Evolutionary conservation across 2,888 invertebrate species (phyloP), one percentile per base, ranked within the genome.

Genomic region (Scrobipalpa atriplicella): DNA sequence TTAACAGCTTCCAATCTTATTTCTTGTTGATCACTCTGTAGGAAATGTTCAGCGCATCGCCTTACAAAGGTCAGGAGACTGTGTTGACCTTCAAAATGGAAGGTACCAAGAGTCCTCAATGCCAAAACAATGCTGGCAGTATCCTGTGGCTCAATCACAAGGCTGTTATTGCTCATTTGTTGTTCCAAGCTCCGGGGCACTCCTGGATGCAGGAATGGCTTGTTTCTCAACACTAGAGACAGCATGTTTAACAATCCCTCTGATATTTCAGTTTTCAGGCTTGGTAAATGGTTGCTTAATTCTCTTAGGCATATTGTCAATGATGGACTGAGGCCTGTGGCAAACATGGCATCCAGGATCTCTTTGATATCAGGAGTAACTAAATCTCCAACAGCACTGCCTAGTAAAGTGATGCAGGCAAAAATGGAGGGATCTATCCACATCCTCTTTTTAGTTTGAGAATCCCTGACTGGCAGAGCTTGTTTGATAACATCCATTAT

Each of bases 231-330:
- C 62, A 98, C 97, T 77, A 97, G 94, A 1, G 98, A 98, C 6
- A 99, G 90, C 94, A 99, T 98, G 78, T 97, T 96, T 66, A 99
- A 92, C 29, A 99, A 92, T 0, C 99, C 98, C 80, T 98, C 97
- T 62, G 98, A 98, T 78, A 99, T 98, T 81, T 97, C 97, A 64
- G 95, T 94, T 85, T 97, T 98, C 16, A 99, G 93, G 62, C 95
- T 93, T 0, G 99, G 98, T 60, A 99, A 96, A 81, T 96, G 96
- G 71, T 95, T 95, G 21, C 98, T 98, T 56, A 99, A 91, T 87
- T 99, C 99, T 70, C 97, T 94, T 38, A 99, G 90, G 66, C 98
- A 97, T 47, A 98, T 96, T 0, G 99, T 99, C 67, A 99, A 91
- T 0, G 98, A 96, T 10, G 97, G 96, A 75, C 98, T 97, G 0